phyloP scores from a whole-genome alignment of 1,140 invertebrate genomes.

The Listronotus bonariensis region DNA sequence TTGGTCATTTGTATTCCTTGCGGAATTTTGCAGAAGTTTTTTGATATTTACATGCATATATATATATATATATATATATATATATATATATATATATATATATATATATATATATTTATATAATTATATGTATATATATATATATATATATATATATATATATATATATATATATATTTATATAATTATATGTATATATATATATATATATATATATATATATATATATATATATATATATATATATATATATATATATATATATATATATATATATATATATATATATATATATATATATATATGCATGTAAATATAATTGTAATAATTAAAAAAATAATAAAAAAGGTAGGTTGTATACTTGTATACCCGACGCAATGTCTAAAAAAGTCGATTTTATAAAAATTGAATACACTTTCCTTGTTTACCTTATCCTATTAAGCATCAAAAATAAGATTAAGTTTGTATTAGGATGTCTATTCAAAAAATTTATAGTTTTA shows the following conservation, averaged over 20 bases:
- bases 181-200: conserved; percentile 5
- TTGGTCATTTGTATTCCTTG: too few relatives aligned
- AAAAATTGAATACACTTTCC: too few relatives aligned
- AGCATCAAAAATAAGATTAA: too few relatives aligned
- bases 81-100: conserved; percentile 14
- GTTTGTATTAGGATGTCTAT: too few relatives aligned
- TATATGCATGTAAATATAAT: conserved; percentile 6
- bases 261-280: conserved; percentile 14
- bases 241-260: conserved; percentile 13
- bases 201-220: conserved; percentile 11
- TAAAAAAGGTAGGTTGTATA: too few relatives aligned
- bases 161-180: conserved; percentile 12
- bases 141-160: conserved; percentile 14
- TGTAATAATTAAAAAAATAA: too few relatives aligned
- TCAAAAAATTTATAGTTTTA: too few relatives aligned
- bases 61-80: conserved; percentile 14
- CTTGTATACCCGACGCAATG: too few relatives aligned
- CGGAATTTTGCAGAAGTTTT: too few relatives aligned
- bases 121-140: conserved; percentile 5
- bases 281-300: conserved; percentile 14
- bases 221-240: conserved; percentile 14
- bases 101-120: conserved; percentile 9
- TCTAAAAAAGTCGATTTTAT: too few relatives aligned
- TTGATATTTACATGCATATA: conserved; percentile 8
- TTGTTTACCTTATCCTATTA: too few relatives aligned